Evolutionary conservation across 1,140 invertebrate genomes (phyloP).

Genomic region (Drosophila ercepeae): DNA sequence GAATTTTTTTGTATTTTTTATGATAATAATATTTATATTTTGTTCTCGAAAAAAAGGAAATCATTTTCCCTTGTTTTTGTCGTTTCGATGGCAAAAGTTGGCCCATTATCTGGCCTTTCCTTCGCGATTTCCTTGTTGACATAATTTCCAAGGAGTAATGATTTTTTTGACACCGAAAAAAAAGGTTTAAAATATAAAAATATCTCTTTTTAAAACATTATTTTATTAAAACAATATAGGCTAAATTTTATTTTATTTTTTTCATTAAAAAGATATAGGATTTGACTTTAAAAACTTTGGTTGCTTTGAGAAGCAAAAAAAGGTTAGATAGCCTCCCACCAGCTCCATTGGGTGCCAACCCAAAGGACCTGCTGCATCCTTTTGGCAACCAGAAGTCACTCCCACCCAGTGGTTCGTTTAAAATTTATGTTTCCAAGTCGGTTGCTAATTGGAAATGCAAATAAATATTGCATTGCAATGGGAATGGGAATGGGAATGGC

Average conservation of each 20-base stretch:
- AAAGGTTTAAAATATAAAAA: too few species aligned
- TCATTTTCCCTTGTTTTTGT: slow-evolving; percentile 43
- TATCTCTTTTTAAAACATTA: too few species aligned
- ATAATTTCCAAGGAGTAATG: slow-evolving; percentile 9
- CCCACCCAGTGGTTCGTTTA: slow-evolving; percentile 8
- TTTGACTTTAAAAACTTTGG: too few species aligned
- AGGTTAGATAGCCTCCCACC: too few species aligned
- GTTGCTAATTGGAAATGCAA: slow-evolving; percentile 67
- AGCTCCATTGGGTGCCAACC: neutral
- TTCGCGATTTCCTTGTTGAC: neutral
- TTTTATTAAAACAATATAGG: too few species aligned
- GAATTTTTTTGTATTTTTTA: neutral
- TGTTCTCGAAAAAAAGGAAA: slow-evolving; percentile 16
- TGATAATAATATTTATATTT: slow-evolving; percentile 28
- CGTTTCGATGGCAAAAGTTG: slow-evolving; percentile 58
- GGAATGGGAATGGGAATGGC: slow-evolving; percentile 36
- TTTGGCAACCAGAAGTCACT: neutral
- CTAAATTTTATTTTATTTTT: too few species aligned
- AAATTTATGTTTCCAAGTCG: slow-evolving; percentile 51
- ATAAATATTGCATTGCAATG: slow-evolving; percentile 53
- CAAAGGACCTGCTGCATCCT: slow-evolving; percentile 1
- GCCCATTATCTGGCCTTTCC: slow-evolving; percentile 41
- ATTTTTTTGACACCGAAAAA: neutral
- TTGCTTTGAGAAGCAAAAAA: too few species aligned
- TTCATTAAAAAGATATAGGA: too few species aligned